A percentile compares a stretch with the other conserved stretches of the same genome.
phyloP scores from a whole-genome alignment of 2,797 vertebrate species.

The Gadopsis bispinosus region DNA sequence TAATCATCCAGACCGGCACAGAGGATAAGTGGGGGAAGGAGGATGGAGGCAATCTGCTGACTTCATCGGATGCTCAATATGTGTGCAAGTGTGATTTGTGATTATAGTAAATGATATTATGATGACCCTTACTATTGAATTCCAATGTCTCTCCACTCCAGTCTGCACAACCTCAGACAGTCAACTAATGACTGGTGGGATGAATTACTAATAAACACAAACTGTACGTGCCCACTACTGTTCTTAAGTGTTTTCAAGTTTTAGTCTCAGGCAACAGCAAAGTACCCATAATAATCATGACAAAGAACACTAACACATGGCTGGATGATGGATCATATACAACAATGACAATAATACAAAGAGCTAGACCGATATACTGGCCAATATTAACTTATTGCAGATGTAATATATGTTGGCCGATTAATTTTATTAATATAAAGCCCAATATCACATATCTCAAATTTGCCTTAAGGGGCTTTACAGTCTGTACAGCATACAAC shows the following conservation, averaged over 20 bases:
- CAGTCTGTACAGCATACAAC: too few species aligned
- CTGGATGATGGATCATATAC: constrained; percentile 1
- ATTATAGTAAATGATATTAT: constrained; percentile 22
- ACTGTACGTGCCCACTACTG: not conserved
- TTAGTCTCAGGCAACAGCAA: not conserved
- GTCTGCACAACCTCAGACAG: not conserved
- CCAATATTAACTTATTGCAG: not conserved
- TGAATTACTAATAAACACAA: constrained; percentile 29
- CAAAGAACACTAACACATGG: not conserved
- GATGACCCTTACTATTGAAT: constrained; percentile 9
- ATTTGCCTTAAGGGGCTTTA: too few species aligned
- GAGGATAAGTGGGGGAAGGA: not conserved
- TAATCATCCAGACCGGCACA: constrained; percentile 45
- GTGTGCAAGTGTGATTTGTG: constrained; percentile 37
- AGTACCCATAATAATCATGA: not conserved
- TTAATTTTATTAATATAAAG: not conserved
- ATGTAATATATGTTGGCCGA: not conserved
- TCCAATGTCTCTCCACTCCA: constrained; percentile 4
- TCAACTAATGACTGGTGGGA: not conserved
- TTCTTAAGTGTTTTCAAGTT: constrained; percentile 11
- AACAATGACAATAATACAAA: not conserved
- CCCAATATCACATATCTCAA: not conserved
- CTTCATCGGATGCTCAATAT: constrained; percentile 39
- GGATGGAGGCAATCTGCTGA: constrained; percentile 31
- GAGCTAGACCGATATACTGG: not conserved